Evolutionary conservation across 2,113 vertebrate genomes (phyloP), one percentile per base, ranked within the genome.

Genomic region (Stegastes partitus): DNA sequence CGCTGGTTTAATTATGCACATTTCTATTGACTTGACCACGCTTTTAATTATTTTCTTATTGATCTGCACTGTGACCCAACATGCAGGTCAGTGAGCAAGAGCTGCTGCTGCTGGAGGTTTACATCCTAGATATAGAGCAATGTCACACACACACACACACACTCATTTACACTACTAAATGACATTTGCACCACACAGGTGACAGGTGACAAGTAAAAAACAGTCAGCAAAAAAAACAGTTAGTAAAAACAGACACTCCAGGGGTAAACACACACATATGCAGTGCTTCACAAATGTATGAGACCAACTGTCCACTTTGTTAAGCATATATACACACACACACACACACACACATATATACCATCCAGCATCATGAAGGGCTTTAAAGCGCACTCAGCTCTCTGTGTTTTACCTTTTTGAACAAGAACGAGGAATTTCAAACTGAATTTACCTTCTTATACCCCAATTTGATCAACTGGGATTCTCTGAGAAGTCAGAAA

Each of bases 11-110:
- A 93, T 93, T 87, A 91, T 74, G 69, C 78, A 80, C 81, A 68
- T 90, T 89, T 90, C 86, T 87, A 92, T 92, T 19, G 90, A 87
- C 79, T 73, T 44, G 18, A 23, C 59, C 42, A 58, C 31, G 49
- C 65, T 81, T 84, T 88, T 94, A 94, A 95, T 95, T 94, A 95
- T 93, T 91, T 93, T 70, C 55, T 37, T 68, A 94, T 94, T 83
- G 94, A 95, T 93, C 83, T 74, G 56, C 56, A 22, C 74, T 66
- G 77, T 31, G 47, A 77, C 81, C 65, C 62, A 39, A 58, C 78
- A 87, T 68, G 77, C 81, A 91, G 82, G 86, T 92, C 93, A 87
- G 82, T 81, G 81, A 64, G 51, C 87, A 79, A 45, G 56, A 78
- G 54, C 58, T 65, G 39, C 25, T 18, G 31, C 55, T 73, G 80